Base-by-base conservation (phyloP, 2,888 invertebrate species). In the Balanococcus diminutus region DNA sequence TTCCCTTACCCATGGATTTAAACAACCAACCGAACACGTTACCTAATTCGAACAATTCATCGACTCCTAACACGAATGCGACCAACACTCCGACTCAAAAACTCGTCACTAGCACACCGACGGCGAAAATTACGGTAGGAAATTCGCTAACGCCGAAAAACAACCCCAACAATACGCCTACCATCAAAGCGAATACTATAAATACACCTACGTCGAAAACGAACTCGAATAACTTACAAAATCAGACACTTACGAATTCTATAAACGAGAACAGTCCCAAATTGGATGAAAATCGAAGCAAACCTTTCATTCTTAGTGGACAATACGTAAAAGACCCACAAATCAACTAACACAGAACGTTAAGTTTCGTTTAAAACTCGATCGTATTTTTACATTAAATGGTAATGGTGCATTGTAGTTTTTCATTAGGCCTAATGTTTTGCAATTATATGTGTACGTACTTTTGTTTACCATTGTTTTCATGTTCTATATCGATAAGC, bases 311-410 rank as follows among this genome's bases (percentile, higher is more conserved):
- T 84, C n/a, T 84, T 16, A 84, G 84, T 19, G 84, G 84, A 28
- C 84, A 84, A 67, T 84, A 39, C 61, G 84, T 84, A 39, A 84
- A 84, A 84, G 84, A 84, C 61, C 67, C 84, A 16, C 67, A 72
- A 42, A 84, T 84, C 11, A 51, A 46, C 36, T 79, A 11, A 79
- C 28, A 36, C n/a, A 79, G 1, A n/a, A 36, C 36, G 75, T 32
- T 67, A 36, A 79, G 14, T 56, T 19, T 11, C 56, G 56, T 56
- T 22, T 56, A 19, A 22, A 56, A 56, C 46, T 46, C 46, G 46
- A 5, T 42, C 42, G 67, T 36, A 79, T 79, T 79, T 36, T 79
- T 79, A 36, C 75, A 16, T 67, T 67, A 28, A 67, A 28, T 67
- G 2, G 16, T 79, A 79, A 79, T 79, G n/a, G 14, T 36, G 75